phyloP scores from a whole-genome alignment of 2,888 invertebrate species.

The Hirtodrosophila confusa region DNA sequence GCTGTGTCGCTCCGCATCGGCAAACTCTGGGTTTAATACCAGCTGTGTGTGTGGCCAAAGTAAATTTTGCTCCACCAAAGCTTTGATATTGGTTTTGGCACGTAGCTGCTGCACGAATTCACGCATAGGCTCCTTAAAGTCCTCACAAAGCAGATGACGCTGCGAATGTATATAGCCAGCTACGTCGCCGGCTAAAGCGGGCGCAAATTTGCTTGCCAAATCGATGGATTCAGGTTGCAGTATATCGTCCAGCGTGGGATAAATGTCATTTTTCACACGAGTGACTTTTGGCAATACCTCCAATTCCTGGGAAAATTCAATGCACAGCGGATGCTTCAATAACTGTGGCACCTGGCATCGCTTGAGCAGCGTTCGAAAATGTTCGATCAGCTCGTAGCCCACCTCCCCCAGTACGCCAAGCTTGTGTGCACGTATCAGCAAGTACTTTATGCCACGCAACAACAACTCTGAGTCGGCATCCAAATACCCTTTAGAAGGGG shows the following conservation, averaged over 20 bases:
- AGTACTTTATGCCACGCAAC: conserved; percentile 55
- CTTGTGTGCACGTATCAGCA: conserved; percentile 62
- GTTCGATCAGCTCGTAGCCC: conserved; percentile 47
- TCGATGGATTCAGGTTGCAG: conserved; percentile 73
- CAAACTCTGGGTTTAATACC: conserved; percentile 69
- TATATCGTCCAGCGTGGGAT: conserved; percentile 85
- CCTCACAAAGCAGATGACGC: conserved; percentile 91
- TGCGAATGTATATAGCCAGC: conserved; percentile 91
- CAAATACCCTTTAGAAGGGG: conserved; percentile 71
- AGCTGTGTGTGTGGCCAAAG: conserved; percentile 66
- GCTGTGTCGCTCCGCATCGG: conserved; percentile 66
- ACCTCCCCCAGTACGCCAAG: conserved; percentile 29
- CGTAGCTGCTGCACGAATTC: conserved; percentile 81
- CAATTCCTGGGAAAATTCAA: conserved; percentile 40
- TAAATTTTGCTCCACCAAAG: conserved; percentile 25
- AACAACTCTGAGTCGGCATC: conserved; percentile 43
- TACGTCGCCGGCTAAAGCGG: conserved; percentile 5
- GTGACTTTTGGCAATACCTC: neutral
- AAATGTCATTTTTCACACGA: conserved; percentile 81
- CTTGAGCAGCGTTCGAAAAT: conserved; percentile 51
- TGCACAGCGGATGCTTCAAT: conserved; percentile 21
- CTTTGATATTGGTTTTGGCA: neutral
- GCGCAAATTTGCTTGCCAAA: conserved; percentile 86
- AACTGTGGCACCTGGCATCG: conserved; percentile 13
- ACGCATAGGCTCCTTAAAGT: conserved; percentile 90